Evolutionary conservation across 2,113 vertebrate species (phyloP).

Genomic region (Lethenteron reissneri): DNA sequence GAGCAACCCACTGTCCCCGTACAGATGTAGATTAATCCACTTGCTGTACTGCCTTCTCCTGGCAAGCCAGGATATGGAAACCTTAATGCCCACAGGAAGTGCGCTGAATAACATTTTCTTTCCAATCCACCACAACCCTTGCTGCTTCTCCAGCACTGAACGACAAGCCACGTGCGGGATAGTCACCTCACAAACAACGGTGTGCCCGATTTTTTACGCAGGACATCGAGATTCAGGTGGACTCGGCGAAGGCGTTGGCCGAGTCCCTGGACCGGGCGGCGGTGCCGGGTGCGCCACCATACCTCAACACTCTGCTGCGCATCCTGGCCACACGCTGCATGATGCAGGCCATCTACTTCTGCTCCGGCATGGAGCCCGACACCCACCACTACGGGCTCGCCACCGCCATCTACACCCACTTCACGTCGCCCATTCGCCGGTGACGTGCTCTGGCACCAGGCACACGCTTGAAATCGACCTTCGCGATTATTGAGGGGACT

Average conservation of each 20-base stretch:
- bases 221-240: slow-evolving; percentile 51
- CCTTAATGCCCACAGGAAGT: no score
- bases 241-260: slow-evolving; percentile 76
- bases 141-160: no score
- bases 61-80: no score
- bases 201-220: slow-evolving; percentile 16
- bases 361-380: slow-evolving; percentile 85
- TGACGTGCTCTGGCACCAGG: slow-evolving; percentile 13
- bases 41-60: no score
- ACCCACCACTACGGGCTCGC: slow-evolving; percentile 92
- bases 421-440: slow-evolving; percentile 92
- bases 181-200: background rate
- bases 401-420: slow-evolving; percentile 89
- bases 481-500: no score
- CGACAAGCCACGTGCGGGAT: no score
- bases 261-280: slow-evolving; percentile 60
- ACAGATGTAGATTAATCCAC: no score
- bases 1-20: no score
- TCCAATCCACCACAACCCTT: no score
- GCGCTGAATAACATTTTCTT: no score
- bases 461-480: no score
- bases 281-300: slow-evolving; percentile 30
- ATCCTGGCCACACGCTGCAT: slow-evolving; percentile 88
- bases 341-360: slow-evolving; percentile 98
- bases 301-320: slow-evolving; percentile 67